Evolutionary conservation across 2,888 invertebrate genomes (phyloP).

Genomic region (Eucera pruinosa): DNA sequence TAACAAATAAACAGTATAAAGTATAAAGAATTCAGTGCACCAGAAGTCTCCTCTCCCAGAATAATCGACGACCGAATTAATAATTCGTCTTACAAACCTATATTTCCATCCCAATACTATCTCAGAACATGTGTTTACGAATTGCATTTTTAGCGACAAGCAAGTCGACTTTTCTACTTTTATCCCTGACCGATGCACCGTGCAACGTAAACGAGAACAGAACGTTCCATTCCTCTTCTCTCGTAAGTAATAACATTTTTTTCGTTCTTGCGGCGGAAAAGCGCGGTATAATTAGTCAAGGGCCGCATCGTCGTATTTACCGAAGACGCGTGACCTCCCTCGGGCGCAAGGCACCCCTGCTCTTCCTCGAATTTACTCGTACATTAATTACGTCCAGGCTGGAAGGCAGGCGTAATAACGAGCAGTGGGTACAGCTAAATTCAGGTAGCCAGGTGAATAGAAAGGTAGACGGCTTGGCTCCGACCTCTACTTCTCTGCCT

Average conservation of each 20-base stretch:
- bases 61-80: no score
- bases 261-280: background rate
- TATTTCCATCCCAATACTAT: no score
- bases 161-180: no score
- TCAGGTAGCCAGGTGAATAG: slow-evolving; percentile 51
- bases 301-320: slow-evolving; percentile 4
- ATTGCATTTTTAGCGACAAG: no score
- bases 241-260: background rate
- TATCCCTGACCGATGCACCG: no score
- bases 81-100: no score
- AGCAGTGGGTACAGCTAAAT: slow-evolving; percentile 51
- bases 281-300: slow-evolving; percentile 8
- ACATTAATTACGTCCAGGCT: slow-evolving; percentile 59
- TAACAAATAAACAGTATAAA: no score
- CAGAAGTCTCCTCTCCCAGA: no score
- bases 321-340: slow-evolving; percentile 35
- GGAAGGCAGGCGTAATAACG: slow-evolving; percentile 58
- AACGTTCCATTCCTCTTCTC: no score
- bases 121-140: no score
- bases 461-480: slow-evolving; percentile 28
- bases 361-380: slow-evolving; percentile 51
- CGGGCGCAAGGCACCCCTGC: slow-evolving; percentile 16
- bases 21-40: no score
- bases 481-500: slow-evolving; percentile 8
- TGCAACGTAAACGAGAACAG: no score